Conservation (phyloP, 1,140 invertebrate genomes). For the Ctenoplectra terminalis region DNA sequence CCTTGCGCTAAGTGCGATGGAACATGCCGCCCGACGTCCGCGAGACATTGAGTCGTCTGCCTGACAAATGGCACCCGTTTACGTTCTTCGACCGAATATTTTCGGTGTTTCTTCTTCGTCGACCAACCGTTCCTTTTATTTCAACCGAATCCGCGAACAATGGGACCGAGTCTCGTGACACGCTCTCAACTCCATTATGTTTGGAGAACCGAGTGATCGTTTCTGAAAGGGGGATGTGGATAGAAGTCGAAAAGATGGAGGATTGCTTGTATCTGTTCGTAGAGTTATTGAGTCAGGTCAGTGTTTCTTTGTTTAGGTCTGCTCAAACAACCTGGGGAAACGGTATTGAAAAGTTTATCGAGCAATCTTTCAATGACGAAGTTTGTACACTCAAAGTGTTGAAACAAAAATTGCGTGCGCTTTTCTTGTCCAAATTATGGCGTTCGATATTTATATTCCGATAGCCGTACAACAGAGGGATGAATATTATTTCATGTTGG, state of each 20-base stretch:
- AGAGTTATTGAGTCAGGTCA: neutral
- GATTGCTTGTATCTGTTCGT: neutral
- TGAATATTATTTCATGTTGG: too few species aligned
- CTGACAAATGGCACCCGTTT: constrained; percentile 44
- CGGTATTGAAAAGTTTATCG: too few species aligned
- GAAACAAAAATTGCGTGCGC: too few species aligned
- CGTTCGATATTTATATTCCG: too few species aligned
- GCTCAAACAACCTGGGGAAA: neutral
- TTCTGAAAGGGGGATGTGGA: neutral
- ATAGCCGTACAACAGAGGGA: too few species aligned
- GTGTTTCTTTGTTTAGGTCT: constrained; percentile 13
- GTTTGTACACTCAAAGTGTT: neutral
- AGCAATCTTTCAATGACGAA: neutral
- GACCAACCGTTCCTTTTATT: neutral
- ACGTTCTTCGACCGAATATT: constrained; percentile 45
- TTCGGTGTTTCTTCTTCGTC: constrained; percentile 14
- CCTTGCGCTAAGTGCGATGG: constrained; percentile 6
- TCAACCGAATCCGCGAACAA: neutral
- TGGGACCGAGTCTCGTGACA: neutral
- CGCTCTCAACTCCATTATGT: neutral
- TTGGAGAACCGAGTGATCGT: neutral
- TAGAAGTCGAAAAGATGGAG: neutral
- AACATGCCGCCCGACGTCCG: neutral
- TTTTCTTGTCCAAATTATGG: too few species aligned
- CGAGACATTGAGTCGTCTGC: constrained; percentile 48